These are phyloP conservation scores for Agriopis marginaria DNA, from an alignment of 2,888 invertebrate species.

Conservation along the genomic window DNA sequence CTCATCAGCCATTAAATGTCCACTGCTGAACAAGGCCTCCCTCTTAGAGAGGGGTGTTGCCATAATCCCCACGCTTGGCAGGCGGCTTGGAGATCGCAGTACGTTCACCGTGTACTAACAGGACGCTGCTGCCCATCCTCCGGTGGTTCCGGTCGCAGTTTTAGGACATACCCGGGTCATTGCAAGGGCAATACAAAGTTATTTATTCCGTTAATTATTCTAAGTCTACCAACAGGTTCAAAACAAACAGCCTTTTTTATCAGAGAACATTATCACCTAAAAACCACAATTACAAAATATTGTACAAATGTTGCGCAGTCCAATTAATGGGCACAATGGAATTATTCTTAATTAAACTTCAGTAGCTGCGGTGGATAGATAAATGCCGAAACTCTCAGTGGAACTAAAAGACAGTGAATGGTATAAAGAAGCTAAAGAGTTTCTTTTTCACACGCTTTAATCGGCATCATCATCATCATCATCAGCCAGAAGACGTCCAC, in stretches of 20 bases:
- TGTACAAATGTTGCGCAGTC: conserved; percentile 42
- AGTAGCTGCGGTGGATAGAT: conserved; percentile 44
- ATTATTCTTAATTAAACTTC: conserved; percentile 50
- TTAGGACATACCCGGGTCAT: too few species aligned
- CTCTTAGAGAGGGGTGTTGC: too few species aligned
- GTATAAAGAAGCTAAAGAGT: neutral
- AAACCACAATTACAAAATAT: conserved; percentile 45
- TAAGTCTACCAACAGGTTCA: neutral
- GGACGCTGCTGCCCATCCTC: too few species aligned
- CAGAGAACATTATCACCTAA: conserved; percentile 26
- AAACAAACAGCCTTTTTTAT: conserved; percentile 1
- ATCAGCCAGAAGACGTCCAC: too few species aligned
- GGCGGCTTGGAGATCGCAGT: too few species aligned
- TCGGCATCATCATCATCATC: too few species aligned
- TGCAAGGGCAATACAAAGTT: neutral
- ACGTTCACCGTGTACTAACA: too few species aligned
- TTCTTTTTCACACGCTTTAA: too few species aligned
- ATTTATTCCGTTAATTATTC: neutral
- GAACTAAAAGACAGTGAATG: conserved; percentile 1
- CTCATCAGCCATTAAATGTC: too few species aligned
- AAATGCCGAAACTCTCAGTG: conserved; percentile 37
- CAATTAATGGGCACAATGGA: conserved; percentile 45
- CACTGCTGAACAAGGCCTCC: too few species aligned
- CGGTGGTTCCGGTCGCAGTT: too few species aligned
- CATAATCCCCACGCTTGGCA: too few species aligned